These are phyloP conservation scores for Orchesella cincta DNA, from an alignment of 1,140 invertebrate species.

Conservation along the genomic window DNA sequence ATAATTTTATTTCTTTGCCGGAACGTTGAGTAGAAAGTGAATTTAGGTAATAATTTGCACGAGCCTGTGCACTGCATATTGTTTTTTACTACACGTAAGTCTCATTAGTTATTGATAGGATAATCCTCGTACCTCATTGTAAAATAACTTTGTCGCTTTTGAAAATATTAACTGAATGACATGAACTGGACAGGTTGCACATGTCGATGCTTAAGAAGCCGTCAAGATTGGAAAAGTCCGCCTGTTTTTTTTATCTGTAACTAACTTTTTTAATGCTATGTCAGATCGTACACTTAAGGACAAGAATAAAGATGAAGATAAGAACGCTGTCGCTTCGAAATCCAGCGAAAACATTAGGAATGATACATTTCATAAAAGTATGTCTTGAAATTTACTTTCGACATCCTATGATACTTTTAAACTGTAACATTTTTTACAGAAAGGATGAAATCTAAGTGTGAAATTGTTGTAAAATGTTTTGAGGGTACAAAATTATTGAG, in stretches of 20 bases:
- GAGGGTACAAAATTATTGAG: conserved; percentile 65
- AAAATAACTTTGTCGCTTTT: no score
- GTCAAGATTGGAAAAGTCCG: conserved; percentile 7
- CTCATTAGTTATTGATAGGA: no score
- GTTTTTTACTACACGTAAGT: no score
- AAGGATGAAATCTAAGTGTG: not conserved
- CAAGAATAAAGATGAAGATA: not conserved
- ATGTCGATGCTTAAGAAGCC: no score
- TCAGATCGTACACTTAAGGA: not conserved
- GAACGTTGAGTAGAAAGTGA: no score
- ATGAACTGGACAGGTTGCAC: no score
- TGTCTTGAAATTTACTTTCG: not conserved
- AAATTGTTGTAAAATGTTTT: conserved; percentile 45
- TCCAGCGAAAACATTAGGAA: not conserved
- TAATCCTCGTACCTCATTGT: no score
- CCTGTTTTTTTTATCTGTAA: not conserved
- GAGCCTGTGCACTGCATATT: no score
- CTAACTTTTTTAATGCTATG: not conserved
- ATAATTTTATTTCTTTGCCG: no score
- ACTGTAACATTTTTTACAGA: not conserved
- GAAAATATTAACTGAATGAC: no score
- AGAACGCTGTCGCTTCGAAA: not conserved
- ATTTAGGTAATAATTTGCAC: no score
- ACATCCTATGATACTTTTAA: not conserved
- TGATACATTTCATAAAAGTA: conserved; percentile 28